These are phyloP conservation scores for Terebella lapidaria DNA, from an alignment of 2,888 invertebrate species.

Conservation along the genomic window DNA sequence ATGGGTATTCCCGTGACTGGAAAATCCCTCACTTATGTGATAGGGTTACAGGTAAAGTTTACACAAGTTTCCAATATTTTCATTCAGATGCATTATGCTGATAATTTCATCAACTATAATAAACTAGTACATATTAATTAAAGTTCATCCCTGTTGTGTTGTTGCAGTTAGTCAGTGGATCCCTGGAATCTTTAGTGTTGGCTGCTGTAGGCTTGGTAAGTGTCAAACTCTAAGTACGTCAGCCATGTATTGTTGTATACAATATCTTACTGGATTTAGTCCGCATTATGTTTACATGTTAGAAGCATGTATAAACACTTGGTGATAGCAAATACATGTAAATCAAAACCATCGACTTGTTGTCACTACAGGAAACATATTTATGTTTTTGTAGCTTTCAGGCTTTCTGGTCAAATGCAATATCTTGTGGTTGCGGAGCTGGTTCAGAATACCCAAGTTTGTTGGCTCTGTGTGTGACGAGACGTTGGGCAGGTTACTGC, in stretches of 20 bases:
- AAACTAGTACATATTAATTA: background rate
- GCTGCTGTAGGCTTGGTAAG: constrained; percentile 55
- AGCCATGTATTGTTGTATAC: too few relatives aligned
- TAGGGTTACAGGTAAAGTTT: constrained; percentile 56
- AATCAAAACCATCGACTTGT: too few relatives aligned
- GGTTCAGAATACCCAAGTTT: constrained; percentile 51
- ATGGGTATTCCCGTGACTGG: constrained; percentile 58
- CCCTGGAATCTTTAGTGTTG: constrained; percentile 51
- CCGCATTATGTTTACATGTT: too few relatives aligned
- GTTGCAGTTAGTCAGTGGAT: constrained; percentile 37
- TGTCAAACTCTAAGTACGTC: too few relatives aligned
- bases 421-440: constrained; percentile 49
- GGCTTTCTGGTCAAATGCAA: constrained; percentile 55
- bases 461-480: constrained; percentile 44
- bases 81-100: background rate
- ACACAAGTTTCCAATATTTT: too few relatives aligned
- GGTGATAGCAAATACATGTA: too few relatives aligned
- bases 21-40: constrained; percentile 58
- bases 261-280: too few relatives aligned
- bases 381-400: constrained; percentile 48
- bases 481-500: constrained; percentile 53
- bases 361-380: too few relatives aligned
- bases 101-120: background rate
- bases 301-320: too few relatives aligned
- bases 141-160: constrained; percentile 1